phyloP scores from a whole-genome alignment of 1,140 invertebrate genomes.

The Neelides sp. region DNA sequence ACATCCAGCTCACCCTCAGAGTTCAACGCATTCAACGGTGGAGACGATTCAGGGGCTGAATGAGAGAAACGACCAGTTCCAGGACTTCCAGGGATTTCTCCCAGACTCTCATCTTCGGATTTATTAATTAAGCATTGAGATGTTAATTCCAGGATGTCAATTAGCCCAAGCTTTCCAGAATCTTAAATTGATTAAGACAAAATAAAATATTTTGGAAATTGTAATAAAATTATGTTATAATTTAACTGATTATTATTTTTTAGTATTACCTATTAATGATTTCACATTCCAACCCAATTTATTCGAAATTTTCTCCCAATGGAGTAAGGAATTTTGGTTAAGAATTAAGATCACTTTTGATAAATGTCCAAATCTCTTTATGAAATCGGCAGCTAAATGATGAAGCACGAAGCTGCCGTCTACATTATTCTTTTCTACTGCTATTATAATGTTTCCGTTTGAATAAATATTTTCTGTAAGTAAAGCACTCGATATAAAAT shows the following conservation, averaged over 20 bases:
- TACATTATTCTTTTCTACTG: slow-evolving; percentile 8
- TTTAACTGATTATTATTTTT: neutral
- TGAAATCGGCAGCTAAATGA: slow-evolving; percentile 7
- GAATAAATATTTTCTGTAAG: slow-evolving; percentile 1
- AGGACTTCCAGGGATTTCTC: neutral
- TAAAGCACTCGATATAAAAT: slow-evolving; percentile 9
- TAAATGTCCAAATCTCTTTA: neutral
- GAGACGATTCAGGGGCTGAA: no score
- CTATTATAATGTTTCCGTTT: slow-evolving; percentile 1
- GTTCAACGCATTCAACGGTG: no score
- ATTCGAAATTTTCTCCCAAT: slow-evolving; percentile 12
- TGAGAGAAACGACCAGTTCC: no score
- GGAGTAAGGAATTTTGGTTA: slow-evolving; percentile 2
- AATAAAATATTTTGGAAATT: neutral
- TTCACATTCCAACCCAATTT: slow-evolving; percentile 16
- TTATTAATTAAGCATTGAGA: neutral
- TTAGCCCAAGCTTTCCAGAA: neutral
- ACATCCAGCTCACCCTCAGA: no score
- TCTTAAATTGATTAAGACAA: neutral
- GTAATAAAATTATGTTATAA: neutral
- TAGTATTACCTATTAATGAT: slow-evolving; percentile 1
- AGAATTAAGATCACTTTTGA: slow-evolving; percentile 8
- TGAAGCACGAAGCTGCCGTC: slow-evolving; percentile 19
- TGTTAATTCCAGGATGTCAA: neutral
- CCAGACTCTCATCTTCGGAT: neutral